A percentile compares a stretch with the other conserved stretches of the same genome.
phyloP scores from a whole-genome alignment of 2,888 invertebrate species.

The Catocala nupta region DNA sequence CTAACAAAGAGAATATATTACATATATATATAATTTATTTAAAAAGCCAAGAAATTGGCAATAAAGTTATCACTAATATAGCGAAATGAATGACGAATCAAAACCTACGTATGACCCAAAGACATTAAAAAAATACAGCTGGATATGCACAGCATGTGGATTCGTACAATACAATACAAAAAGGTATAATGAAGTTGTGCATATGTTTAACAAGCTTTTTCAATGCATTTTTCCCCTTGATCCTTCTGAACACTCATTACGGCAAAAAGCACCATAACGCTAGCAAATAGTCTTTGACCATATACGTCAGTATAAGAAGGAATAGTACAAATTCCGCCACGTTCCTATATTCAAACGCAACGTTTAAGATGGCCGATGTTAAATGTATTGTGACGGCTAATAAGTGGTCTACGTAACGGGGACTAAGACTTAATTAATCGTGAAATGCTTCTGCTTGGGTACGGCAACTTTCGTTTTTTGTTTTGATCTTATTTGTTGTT shows the following conservation, averaged over 20 bases:
- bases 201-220: neutral
- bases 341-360: conserved; percentile 41
- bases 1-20: too few relatives aligned
- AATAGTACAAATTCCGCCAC: conserved; percentile 26
- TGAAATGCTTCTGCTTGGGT: conserved; percentile 64
- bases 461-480: conserved; percentile 62
- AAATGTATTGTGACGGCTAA: conserved; percentile 83
- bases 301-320: conserved; percentile 6
- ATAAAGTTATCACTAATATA: too few relatives aligned
- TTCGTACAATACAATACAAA: neutral
- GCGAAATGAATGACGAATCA: too few relatives aligned
- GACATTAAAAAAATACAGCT: neutral
- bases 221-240: neutral
- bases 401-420: conserved; percentile 78
- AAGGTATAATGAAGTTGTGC: conserved; percentile 5
- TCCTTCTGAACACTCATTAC: neutral
- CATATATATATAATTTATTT: too few relatives aligned
- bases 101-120: neutral
- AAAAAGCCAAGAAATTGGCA: too few relatives aligned
- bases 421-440: conserved; percentile 77
- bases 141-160: neutral
- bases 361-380: conserved; percentile 70
- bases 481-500: neutral
- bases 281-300: conserved; percentile 16
- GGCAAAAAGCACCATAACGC: conserved; percentile 7